Evolutionary conservation across 1,140 invertebrate species (phyloP).

Genomic region (Oryctes rhinoceros): DNA sequence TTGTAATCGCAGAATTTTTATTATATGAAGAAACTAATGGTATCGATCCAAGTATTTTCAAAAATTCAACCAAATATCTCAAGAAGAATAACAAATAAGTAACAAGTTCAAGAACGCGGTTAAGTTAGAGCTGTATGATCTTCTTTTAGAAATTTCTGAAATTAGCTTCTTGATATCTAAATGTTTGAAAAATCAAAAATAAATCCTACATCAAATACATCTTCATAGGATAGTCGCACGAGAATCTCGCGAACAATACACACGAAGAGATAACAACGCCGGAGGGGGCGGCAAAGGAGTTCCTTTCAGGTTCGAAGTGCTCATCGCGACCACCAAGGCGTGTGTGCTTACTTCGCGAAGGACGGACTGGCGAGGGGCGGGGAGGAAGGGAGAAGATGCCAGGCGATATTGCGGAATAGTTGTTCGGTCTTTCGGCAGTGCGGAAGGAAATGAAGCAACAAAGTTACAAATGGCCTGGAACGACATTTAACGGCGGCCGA

Average conservation of each 20-base stretch:
- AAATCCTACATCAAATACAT: not conserved
- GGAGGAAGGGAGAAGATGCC: not conserved
- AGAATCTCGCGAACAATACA: not conserved
- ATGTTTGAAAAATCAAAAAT: too few species aligned
- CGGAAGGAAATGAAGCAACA: conserved; percentile 56
- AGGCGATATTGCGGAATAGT: not conserved
- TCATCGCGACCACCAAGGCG: conserved; percentile 4
- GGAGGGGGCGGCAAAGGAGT: not conserved
- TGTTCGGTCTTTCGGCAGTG: conserved; percentile 10
- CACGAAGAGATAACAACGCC: conserved; percentile 7
- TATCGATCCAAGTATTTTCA: too few species aligned
- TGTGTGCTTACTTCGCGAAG: not conserved
- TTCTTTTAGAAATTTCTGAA: too few species aligned
- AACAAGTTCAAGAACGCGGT: too few species aligned
- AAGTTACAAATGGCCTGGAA: conserved; percentile 56
- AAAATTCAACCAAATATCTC: too few species aligned
- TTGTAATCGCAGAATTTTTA: too few species aligned
- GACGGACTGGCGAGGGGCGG: too few species aligned
- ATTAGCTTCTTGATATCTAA: too few species aligned
- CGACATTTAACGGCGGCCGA: conserved; percentile 56
- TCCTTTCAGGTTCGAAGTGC: conserved; percentile 8
- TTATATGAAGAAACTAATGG: too few species aligned
- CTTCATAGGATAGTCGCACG: not conserved
- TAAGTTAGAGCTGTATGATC: too few species aligned
- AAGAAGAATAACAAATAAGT: too few species aligned